These are phyloP conservation scores for Paragorgia papillata DNA, from an alignment of 92 coral and sea anemone genomes.

Conservation along the genomic window DNA sequence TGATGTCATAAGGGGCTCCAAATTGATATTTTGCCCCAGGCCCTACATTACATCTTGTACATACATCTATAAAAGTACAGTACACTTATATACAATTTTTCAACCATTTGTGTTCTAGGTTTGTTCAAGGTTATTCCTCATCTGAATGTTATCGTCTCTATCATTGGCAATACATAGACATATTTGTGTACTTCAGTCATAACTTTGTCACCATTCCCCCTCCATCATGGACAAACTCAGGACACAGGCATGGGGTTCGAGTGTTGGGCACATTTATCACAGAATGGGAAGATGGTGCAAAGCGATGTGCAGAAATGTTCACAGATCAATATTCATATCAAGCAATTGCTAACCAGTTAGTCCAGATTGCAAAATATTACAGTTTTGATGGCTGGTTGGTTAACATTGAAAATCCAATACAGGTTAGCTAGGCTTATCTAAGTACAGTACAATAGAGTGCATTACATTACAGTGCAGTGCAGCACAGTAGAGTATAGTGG, in stretches of 20 bases:
- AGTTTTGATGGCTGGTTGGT: constrained; percentile 96
- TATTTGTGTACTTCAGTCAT: constrained; percentile 97
- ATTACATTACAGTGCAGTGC: too few relatives aligned
- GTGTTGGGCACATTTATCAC: constrained; percentile 96
- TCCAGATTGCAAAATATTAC: constrained; percentile 88
- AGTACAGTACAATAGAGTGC: not conserved
- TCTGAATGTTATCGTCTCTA: constrained; percentile 73
- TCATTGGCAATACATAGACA: constrained; percentile 94
- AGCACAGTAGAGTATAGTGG: too few relatives aligned
- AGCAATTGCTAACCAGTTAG: constrained; percentile 79
- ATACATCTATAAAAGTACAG: too few relatives aligned
- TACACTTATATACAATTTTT: too few relatives aligned
- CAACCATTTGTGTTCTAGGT: constrained; percentile 50
- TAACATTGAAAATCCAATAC: constrained; percentile 95
- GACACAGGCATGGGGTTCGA: constrained; percentile 90
- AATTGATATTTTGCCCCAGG: too few relatives aligned
- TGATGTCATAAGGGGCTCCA: too few relatives aligned
- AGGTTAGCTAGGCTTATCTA: constrained; percentile 56
- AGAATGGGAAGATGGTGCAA: constrained; percentile 84
- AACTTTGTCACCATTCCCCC: constrained; percentile 94
- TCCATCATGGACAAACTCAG: constrained; percentile 98
- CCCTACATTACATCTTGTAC: too few relatives aligned
- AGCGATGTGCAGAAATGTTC: constrained; percentile 70
- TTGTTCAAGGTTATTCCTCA: constrained; percentile 86
- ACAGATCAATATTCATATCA: constrained; percentile 60